These are phyloP conservation scores for Butorides virescens DNA, from an alignment of 2,113 vertebrate genomes.

Conservation along the genomic window DNA sequence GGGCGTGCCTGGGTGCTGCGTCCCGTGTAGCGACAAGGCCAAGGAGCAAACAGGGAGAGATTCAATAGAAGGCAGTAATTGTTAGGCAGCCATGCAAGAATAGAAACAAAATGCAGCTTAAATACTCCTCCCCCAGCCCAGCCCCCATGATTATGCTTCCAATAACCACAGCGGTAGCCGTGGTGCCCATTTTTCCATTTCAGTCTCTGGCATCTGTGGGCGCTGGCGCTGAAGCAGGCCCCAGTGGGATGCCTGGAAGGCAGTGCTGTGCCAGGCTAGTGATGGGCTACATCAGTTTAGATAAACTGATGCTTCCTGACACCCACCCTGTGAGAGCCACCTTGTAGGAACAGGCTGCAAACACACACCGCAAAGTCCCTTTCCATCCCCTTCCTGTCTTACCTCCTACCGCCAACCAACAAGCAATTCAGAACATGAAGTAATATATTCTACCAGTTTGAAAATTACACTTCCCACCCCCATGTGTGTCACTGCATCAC, in stretches of 20 bases:
- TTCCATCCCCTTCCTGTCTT: neutral
- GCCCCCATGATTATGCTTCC: neutral
- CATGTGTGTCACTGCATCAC: neutral
- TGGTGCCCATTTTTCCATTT: neutral
- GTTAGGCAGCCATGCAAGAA: neutral
- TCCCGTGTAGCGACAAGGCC: neutral
- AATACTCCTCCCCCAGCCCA: neutral
- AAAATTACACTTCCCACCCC: neutral
- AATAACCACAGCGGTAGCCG: neutral
- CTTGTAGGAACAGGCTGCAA: neutral
- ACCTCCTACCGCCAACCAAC: neutral
- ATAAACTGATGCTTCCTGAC: slow-evolving; percentile 10
- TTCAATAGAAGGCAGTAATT: neutral
- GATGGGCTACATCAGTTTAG: neutral
- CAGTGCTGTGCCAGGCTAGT: neutral
- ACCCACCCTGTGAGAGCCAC: neutral
- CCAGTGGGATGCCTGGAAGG: neutral
- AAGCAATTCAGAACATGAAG: neutral
- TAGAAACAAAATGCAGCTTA: neutral
- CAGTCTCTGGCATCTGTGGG: neutral
- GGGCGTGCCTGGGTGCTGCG: neutral
- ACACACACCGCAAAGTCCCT: neutral
- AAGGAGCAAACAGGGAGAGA: neutral
- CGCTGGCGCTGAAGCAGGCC: neutral
- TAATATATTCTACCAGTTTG: neutral